These are phyloP conservation scores for Empidonax alnorum DNA, from an alignment of 2,113 vertebrate species.

Conservation along the genomic window DNA sequence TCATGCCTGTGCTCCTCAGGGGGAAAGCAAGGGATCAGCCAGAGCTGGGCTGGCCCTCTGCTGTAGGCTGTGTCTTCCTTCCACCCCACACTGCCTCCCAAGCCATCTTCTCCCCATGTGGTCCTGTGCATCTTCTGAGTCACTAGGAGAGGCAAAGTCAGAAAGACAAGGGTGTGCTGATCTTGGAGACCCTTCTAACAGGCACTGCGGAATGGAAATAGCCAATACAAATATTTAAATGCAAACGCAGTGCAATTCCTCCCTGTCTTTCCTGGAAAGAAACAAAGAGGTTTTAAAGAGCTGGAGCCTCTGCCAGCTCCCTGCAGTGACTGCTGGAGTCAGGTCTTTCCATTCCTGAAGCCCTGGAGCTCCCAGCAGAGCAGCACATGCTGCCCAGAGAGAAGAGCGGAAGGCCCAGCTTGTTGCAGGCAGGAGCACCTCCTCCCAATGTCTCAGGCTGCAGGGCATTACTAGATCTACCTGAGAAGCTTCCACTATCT, in stretches of 20 bases:
- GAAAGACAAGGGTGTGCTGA: not conserved
- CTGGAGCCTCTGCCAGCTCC: not conserved
- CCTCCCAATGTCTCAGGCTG: not conserved
- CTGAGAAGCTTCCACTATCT: not conserved
- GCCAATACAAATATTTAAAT: conserved; percentile 37
- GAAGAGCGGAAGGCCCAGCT: not conserved
- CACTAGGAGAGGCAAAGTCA: not conserved
- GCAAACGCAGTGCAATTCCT: accelerated
- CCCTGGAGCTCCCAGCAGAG: not conserved
- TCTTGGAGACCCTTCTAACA: conserved; percentile 45
- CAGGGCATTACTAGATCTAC: not conserved
- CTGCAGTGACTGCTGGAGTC: not conserved
- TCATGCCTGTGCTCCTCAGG: accelerated
- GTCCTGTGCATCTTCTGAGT: not conserved
- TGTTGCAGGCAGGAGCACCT: not conserved
- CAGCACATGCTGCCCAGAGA: accelerated
- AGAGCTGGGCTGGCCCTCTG: not conserved
- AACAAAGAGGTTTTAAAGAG: not conserved
- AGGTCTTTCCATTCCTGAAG: not conserved
- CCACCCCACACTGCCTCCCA: not conserved
- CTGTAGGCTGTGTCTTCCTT: not conserved
- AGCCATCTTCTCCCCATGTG: not conserved
- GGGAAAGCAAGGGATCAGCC: not conserved
- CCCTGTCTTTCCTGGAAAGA: conserved; percentile 11
- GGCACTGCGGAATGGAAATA: accelerated